Base-by-base conservation (phyloP, 2,888 invertebrate species). In the Caenorhabditis sulstoni region DNA sequence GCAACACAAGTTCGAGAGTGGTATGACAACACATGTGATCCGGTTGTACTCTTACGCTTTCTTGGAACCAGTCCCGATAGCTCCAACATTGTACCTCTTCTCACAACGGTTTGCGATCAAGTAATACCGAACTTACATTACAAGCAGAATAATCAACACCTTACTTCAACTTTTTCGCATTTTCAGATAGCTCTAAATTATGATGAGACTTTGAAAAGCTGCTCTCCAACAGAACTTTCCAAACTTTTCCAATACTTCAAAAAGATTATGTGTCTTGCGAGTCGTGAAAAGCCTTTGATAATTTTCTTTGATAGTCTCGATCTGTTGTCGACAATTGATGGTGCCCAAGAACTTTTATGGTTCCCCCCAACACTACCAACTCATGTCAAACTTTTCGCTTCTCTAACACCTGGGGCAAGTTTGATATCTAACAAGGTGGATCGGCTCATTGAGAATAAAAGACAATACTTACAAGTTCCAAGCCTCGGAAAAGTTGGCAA, bases 191-290 rank as follows among this genome's bases (percentile, higher is more conserved):
- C 88, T 11, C 73, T 79, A 22, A 88, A 88, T 59, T 88, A 88
- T 55, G 87, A 86, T 50, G 82, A 83, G 39, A 65, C 95, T 0
- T 95, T 95, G 91, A 96, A 96, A 90, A 94, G 95, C 65, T 94
- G 95, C 65, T 96, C 97, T 67, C 98, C 98, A 0, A 96, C 96
- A 88, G 98, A 98, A 91, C 92, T 98, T 86, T 96, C 97, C 35
- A 97, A 97, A 0, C 92, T 98, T 44, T 96, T 96, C 7, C 96
- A 96, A 0, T 95, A 97, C 91, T 96, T 98, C 92, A 98, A 98
- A 91, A 95, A 96, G 22, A 93, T 98, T 53, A 92, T 97, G 74
- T 94, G 95, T 8, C 93, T 94, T 91, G 96, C 96, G 0, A 94
- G 93, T 0, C 91, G 93, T 79, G 94, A 95, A 86, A 95, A 95